Percentiles rank a stretch among this genome's conserved stretches.
Conservation (phyloP, 2,888 invertebrate genomes). For the Venusia cambrica region DNA sequence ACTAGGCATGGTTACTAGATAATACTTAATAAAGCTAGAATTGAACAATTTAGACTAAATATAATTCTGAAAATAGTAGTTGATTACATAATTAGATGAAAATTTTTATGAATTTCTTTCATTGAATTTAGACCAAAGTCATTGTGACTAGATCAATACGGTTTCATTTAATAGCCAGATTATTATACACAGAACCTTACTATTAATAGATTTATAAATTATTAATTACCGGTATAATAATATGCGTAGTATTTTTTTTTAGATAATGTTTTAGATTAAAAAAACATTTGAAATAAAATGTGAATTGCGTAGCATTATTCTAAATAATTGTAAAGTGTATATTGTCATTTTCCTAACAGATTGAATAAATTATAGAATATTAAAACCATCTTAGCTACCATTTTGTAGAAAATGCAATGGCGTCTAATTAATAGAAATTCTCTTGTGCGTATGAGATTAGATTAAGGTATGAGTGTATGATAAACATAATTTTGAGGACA, state of each 20-base stretch:
- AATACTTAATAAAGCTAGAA: slow-evolving; percentile 36
- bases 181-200: no score
- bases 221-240: no score
- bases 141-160: no score
- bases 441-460: slow-evolving; percentile 2
- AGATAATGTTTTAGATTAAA: no score
- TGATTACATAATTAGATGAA: no score
- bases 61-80: no score
- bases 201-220: no score
- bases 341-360: slow-evolving; percentile 42
- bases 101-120: slow-evolving; percentile 5
- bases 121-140: no score
- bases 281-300: slow-evolving; percentile 25
- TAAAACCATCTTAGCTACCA: slow-evolving; percentile 11
- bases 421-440: slow-evolving; percentile 19
- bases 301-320: slow-evolving; percentile 75
- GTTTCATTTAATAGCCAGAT: no score
- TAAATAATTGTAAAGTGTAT: slow-evolving; percentile 75
- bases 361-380: slow-evolving; percentile 28
- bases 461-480: slow-evolving; percentile 3
- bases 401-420: slow-evolving; percentile 24
- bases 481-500: neutral
- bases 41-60: slow-evolving; percentile 27
- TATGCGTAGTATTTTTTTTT: no score
- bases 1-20: slow-evolving; percentile 26